Evolutionary conservation across 2,113 vertebrate genomes (phyloP).

Genomic region (Asarcornis scutulata): DNA sequence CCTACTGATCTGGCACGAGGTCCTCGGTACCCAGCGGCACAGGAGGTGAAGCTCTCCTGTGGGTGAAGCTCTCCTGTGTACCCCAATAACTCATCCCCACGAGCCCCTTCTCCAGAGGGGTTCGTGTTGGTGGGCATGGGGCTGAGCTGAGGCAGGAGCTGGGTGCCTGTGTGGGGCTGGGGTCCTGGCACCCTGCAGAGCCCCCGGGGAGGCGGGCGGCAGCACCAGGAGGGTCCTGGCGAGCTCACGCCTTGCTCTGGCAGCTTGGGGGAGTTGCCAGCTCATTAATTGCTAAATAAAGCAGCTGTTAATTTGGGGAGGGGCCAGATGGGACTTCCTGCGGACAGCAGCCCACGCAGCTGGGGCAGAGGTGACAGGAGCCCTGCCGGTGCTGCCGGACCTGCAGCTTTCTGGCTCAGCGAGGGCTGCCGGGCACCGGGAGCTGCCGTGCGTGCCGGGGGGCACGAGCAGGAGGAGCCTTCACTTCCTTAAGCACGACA

Average conservation of each 20-base stretch:
- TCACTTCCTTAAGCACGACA: background rate
- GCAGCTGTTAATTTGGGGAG: background rate
- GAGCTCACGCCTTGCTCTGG: constrained; percentile 25
- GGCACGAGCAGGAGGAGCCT: background rate
- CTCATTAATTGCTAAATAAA: background rate
- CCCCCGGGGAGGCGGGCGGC: background rate
- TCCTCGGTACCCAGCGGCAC: background rate
- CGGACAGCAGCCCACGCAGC: background rate
- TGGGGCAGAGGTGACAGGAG: background rate
- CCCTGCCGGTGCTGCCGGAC: background rate
- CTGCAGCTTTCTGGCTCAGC: fast-evolving
- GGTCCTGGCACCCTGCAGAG: background rate
- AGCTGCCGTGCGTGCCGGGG: background rate
- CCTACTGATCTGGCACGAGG: background rate
- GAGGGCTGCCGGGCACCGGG: fast-evolving
- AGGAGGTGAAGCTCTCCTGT: too few relatives aligned
- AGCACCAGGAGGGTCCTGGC: background rate
- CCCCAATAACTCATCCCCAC: background rate
- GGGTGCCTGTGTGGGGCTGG: background rate
- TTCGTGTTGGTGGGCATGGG: too few relatives aligned
- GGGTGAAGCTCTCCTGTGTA: background rate
- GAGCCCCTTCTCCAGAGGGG: background rate
- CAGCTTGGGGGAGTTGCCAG: background rate
- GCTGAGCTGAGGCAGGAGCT: background rate
- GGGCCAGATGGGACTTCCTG: background rate